A percentile compares a stretch with the other conserved stretches of the same genome.
Evolutionary conservation across 2,888 invertebrate genomes (phyloP).

Genomic region (Hesperia comma): DNA sequence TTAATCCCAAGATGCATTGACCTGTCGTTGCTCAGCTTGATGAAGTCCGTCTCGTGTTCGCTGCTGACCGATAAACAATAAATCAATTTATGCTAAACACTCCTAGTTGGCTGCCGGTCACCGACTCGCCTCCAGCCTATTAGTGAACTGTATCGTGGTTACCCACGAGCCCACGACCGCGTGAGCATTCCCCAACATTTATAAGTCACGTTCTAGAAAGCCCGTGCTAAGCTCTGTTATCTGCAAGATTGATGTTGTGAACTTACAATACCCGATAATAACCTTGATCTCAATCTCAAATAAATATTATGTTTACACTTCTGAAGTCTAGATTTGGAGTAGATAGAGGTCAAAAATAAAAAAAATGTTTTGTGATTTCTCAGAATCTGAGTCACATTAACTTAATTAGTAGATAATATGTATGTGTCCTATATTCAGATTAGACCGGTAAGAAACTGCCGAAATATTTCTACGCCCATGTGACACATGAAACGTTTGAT

Average conservation of each 20-base stretch:
- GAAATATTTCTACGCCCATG: too few species aligned
- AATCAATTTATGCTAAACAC: conserved; percentile 49
- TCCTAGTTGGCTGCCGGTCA: conserved; percentile 40
- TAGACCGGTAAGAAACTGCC: too few species aligned
- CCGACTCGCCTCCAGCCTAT: conserved; percentile 51
- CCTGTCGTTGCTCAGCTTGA: conserved; percentile 40
- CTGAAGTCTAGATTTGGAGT: neutral
- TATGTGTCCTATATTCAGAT: too few species aligned
- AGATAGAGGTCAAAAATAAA: neutral
- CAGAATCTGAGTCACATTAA: too few species aligned
- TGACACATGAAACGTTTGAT: too few species aligned
- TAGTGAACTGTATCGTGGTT: conserved; percentile 55
- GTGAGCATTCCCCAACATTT: conserved; percentile 57
- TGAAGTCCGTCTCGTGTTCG: conserved; percentile 41
- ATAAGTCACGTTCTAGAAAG: conserved; percentile 67
- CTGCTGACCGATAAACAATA: conserved; percentile 45
- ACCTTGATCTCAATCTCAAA: conserved; percentile 22
- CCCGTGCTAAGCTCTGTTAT: conserved; percentile 57
- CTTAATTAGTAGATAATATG: too few species aligned
- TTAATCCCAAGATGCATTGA: conserved; percentile 42
- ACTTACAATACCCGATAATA: conserved; percentile 13
- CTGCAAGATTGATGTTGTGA: conserved; percentile 50
- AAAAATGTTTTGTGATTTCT: neutral
- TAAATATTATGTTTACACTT: conserved; percentile 2
- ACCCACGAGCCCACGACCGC: conserved; percentile 39